Conservation (phyloP, 92 coral and sea anemone species). For the Metridium senile region DNA sequence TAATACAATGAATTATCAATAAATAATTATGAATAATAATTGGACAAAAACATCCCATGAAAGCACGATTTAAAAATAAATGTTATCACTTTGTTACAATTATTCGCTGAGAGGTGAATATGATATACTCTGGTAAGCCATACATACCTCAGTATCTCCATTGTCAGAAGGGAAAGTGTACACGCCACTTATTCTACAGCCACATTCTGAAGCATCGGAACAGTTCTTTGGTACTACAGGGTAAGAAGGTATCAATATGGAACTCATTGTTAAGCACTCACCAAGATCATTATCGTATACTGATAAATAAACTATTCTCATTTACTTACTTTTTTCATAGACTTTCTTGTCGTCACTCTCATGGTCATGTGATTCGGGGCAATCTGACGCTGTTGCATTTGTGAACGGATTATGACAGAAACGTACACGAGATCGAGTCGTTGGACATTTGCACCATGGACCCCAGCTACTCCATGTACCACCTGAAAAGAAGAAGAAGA, state of each 20-base stretch:
- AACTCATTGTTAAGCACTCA: too few relatives aligned
- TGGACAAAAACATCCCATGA: too few relatives aligned
- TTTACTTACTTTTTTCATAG: not conserved
- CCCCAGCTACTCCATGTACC: not conserved
- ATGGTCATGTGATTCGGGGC: not conserved
- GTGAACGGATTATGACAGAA: not conserved
- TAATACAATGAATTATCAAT: not conserved
- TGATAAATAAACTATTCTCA: not conserved
- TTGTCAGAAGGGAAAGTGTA: not conserved
- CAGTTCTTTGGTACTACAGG: not conserved
- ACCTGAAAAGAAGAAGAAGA: not conserved
- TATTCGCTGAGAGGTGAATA: not conserved
- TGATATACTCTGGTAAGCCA: not conserved
- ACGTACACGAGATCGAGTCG: not conserved
- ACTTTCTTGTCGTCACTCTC: not conserved
- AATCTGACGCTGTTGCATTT: not conserved
- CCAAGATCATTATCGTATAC: too few relatives aligned
- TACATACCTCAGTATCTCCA: not conserved
- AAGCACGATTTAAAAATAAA: not conserved
- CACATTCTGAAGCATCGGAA: not conserved
- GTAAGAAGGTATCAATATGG: not conserved
- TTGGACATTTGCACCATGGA: conserved; percentile 1
- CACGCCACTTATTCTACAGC: not conserved
- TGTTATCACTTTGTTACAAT: not conserved
- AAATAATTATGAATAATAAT: not conserved